Evolutionary conservation across 2,113 vertebrate genomes (phyloP), one percentile per base, ranked within the genome.

Genomic region (Sylvicapra grimmia): DNA sequence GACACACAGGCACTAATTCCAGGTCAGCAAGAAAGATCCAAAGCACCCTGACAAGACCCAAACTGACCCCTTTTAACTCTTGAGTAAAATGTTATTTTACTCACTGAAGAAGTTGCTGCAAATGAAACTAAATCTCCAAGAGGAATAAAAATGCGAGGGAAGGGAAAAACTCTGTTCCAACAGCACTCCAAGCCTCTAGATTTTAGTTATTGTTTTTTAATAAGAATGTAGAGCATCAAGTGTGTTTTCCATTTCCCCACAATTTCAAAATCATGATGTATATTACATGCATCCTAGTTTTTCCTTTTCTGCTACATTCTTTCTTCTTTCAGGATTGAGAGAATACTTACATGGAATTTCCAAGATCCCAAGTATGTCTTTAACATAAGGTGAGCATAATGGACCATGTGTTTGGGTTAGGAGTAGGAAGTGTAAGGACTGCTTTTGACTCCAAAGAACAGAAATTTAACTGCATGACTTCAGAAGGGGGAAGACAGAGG

Each of bases 21-120:
- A 98, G 98, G 98, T 99, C 98, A 99, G 98, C 97, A 98, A 98
- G 94, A 98, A 98, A 98, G 97, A 98, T 98, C 99, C 98, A 98
- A 98, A 98, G 97, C 98, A 98, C 98, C 98, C 89, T 95, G 98
- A 99, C 97, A 95, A 98, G 97, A 96, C 98, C 97, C 36, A 97
- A 80, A 94, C 88, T 98, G 98, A 98, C 98, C 97, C 97, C 98
- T 98, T 98, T 98, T 98, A 98, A 98, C 98, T 98, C 97, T 96
- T 82, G 85, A 98, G 98, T 98, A 98, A 99, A 98, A 98, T 98
- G 98, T 90, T 98, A 98, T 99, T 99, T 98, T 98, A 98, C 98
- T 98, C 97, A 97, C 97, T 95, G 85, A 97, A 96, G 97, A 97
- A 98, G 96, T 94, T 93, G 98, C 98, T 97, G 98, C 83, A 98